Conservation (phyloP, 2,113 vertebrate genomes). For the Holacanthus passer region DNA sequence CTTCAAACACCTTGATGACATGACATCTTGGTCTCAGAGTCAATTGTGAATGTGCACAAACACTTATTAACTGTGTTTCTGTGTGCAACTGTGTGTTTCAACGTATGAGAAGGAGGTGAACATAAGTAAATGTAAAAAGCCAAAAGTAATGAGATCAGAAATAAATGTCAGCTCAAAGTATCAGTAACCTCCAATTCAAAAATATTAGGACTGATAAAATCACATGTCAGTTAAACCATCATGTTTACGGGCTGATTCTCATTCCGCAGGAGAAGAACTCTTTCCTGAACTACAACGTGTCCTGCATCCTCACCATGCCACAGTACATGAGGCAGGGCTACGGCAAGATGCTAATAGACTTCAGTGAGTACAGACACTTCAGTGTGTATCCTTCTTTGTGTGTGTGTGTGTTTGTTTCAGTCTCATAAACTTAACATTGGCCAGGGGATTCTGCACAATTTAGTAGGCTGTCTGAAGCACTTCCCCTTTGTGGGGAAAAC, state of each 20-base stretch:
- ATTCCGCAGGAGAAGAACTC: constrained; percentile 90
- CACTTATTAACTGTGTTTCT: not conserved
- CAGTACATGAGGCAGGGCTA: constrained; percentile 94
- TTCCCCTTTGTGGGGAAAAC: not conserved
- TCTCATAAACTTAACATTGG: not conserved
- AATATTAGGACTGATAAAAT: not conserved
- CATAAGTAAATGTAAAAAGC: not conserved
- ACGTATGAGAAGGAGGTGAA: not conserved
- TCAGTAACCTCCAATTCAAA: not conserved
- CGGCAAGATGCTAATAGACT: constrained; percentile 94
- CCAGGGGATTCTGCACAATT: constrained; percentile 8
- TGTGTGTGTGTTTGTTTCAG: not conserved
- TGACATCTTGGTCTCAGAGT: not conserved
- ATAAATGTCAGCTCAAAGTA: not conserved
- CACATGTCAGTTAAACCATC: not conserved
- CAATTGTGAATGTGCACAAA: not conserved
- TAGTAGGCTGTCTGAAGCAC: constrained; percentile 10
- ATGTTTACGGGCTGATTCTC: not conserved
- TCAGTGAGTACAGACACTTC: constrained; percentile 87
- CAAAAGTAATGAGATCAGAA: not conserved
- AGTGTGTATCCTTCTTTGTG: not conserved
- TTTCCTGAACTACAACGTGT: constrained; percentile 93
- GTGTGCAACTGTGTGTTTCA: not conserved
- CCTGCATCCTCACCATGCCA: constrained; percentile 92
- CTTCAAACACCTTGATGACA: too few relatives aligned